Evolutionary conservation across 2,797 vertebrate genomes (phyloP).

Genomic region (Dendrocincla fuliginosa): DNA sequence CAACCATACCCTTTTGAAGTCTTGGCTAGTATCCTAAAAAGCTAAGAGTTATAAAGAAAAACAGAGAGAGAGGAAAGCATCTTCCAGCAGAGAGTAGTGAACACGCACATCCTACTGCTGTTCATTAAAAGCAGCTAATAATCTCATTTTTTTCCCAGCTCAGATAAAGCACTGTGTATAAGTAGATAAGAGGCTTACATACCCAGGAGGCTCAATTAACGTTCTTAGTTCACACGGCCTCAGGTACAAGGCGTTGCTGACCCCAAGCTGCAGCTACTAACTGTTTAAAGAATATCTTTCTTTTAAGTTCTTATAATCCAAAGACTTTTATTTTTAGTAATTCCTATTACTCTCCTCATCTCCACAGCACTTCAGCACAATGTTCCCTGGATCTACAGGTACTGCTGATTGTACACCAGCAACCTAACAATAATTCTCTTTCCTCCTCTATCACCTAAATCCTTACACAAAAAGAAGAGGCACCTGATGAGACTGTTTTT

Average conservation of each 20-base stretch:
- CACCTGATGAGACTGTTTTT: neutral
- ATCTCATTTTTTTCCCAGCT: neutral
- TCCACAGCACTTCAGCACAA: neutral
- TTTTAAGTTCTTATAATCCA: neutral
- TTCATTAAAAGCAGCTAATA: conserved; percentile 63
- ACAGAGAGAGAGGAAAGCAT: neutral
- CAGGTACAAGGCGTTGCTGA: conserved; percentile 34
- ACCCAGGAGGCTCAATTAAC: conserved; percentile 66
- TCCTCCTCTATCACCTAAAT: neutral
- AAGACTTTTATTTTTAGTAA: conserved; percentile 24
- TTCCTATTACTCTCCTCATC: neutral
- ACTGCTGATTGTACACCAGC: neutral
- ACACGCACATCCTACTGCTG: neutral
- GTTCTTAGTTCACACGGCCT: neutral
- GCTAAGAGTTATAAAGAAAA: neutral
- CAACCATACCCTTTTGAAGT: neutral
- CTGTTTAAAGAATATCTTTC: conserved; percentile 15
- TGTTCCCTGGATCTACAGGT: neutral
- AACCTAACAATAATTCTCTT: neutral
- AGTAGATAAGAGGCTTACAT: conserved; percentile 67
- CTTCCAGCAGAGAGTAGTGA: neutral
- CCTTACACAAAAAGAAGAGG: neutral
- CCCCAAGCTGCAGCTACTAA: conserved; percentile 21
- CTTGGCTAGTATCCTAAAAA: neutral
- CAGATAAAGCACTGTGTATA: conserved; percentile 17